Conservation (phyloP, 2,113 vertebrate genomes). For the Polypterus senegalus region DNA sequence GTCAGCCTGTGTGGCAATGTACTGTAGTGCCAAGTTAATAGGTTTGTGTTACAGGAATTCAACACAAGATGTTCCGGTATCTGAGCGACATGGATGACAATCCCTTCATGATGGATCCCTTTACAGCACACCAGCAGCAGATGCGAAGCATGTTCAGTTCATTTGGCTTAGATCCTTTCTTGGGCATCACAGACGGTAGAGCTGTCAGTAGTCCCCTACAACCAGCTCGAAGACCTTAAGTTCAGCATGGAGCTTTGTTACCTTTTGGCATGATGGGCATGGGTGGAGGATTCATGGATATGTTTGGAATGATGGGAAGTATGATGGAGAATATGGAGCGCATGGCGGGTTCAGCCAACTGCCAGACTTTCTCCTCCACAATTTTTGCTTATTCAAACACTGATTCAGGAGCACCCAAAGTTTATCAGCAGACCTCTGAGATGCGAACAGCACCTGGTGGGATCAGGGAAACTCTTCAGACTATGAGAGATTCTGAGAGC, state of each 20-base stretch:
- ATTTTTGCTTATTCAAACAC: slow-evolving; percentile 89
- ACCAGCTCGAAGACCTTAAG: slow-evolving; percentile 39
- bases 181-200: slow-evolving; percentile 55
- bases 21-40: too few species aligned
- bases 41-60: too few species aligned
- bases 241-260: slow-evolving; percentile 70
- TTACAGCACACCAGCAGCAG: slow-evolving; percentile 85
- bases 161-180: slow-evolving; percentile 78
- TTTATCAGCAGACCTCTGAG: slow-evolving; percentile 85
- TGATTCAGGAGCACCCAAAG: slow-evolving; percentile 69
- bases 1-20: too few species aligned
- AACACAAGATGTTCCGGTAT: slow-evolving; percentile 54
- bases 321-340: slow-evolving; percentile 94
- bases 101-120: slow-evolving; percentile 75
- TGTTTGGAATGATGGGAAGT: slow-evolving; percentile 97
- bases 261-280: slow-evolving; percentile 97
- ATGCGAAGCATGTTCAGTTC: slow-evolving; percentile 85
- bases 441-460: slow-evolving; percentile 82
- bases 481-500: slow-evolving; percentile 80
- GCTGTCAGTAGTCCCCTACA: slow-evolving; percentile 47
- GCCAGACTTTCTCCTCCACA: slow-evolving; percentile 94
- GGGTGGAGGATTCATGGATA: slow-evolving; percentile 88
- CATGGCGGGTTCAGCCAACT: slow-evolving; percentile 74
- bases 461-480: slow-evolving; percentile 86
- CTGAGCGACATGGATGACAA: slow-evolving; percentile 57